phyloP scores from a whole-genome alignment of 1,140 invertebrate genomes.

The Teleopsis dalmanni region DNA sequence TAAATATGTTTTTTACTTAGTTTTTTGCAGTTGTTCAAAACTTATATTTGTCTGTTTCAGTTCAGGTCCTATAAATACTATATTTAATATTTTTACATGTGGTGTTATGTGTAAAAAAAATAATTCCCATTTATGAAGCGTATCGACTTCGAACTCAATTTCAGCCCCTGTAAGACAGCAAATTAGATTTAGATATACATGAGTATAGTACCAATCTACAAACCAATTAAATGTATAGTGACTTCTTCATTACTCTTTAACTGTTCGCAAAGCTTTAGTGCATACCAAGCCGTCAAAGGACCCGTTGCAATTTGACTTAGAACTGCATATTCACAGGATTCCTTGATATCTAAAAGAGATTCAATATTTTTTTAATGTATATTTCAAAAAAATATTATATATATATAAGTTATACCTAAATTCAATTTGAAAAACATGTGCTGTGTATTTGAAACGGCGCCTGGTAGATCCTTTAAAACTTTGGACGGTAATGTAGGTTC shows the following conservation, averaged over 20 bases:
- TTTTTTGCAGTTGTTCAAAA: constrained; percentile 40
- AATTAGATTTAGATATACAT: neutral
- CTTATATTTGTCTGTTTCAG: constrained; percentile 50
- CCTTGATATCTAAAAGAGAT: constrained; percentile 38
- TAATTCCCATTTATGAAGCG: constrained; percentile 61
- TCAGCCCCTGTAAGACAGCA: constrained; percentile 50
- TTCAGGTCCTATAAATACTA: constrained; percentile 59
- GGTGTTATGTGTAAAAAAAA: constrained; percentile 59
- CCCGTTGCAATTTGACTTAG: constrained; percentile 58
- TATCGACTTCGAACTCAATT: constrained; percentile 61
- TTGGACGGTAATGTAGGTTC: constrained; percentile 52
- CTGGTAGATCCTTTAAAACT: constrained; percentile 35
- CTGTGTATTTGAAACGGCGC: constrained; percentile 22
- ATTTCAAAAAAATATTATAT: neutral
- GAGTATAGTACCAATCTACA: neutral
- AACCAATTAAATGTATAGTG: constrained; percentile 32
- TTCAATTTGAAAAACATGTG: constrained; percentile 26
- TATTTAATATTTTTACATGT: constrained; percentile 47
- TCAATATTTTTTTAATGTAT: neutral
- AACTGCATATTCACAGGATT: constrained; percentile 53
- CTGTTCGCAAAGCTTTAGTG: constrained; percentile 47
- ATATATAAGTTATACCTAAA: constrained; percentile 18
- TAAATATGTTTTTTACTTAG: constrained; percentile 20
- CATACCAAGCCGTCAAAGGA: constrained; percentile 55
- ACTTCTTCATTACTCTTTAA: constrained; percentile 24